A percentile compares a stretch with the other conserved stretches of the same genome.
These are phyloP conservation scores for Andrena minutula DNA, from an alignment of 2,888 invertebrate genomes.

Conservation along the genomic window DNA sequence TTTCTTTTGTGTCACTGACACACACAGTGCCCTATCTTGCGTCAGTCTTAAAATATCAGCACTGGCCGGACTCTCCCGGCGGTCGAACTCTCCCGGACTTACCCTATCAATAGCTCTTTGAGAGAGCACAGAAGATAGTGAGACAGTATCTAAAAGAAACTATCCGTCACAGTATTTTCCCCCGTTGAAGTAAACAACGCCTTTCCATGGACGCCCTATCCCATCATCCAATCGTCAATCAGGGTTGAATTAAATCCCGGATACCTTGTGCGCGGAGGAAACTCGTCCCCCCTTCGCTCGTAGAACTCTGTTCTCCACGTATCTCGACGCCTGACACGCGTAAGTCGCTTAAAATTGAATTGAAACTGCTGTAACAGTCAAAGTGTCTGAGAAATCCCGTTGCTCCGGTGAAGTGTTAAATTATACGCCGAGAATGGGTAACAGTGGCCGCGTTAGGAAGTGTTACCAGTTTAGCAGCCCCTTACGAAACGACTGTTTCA, in stretches of 20 bases:
- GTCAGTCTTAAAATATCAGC: too few species aligned
- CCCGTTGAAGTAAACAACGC: too few species aligned
- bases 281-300: not conserved
- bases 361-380: conserved; percentile 10
- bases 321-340: not conserved
- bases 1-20: too few species aligned
- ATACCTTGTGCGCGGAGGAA: not conserved
- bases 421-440: conserved; percentile 53
- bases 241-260: not conserved
- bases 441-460: conserved; percentile 59
- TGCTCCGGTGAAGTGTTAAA: conserved; percentile 58
- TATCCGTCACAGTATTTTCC: too few species aligned
- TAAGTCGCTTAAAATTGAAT: conserved; percentile 37
- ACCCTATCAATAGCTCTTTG: too few species aligned
- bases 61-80: too few species aligned
- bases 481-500: conserved; percentile 76
- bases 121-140: too few species aligned
- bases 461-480: conserved; percentile 70
- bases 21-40: too few species aligned
- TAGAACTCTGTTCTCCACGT: not conserved
- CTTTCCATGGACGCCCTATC: too few species aligned
- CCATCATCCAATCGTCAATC: not conserved
- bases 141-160: too few species aligned
- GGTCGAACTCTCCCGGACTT: too few species aligned
- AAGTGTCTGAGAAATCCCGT: conserved; percentile 35